phyloP scores from a whole-genome alignment of 2,797 vertebrate genomes.

The Ctenopoma multispine region DNA sequence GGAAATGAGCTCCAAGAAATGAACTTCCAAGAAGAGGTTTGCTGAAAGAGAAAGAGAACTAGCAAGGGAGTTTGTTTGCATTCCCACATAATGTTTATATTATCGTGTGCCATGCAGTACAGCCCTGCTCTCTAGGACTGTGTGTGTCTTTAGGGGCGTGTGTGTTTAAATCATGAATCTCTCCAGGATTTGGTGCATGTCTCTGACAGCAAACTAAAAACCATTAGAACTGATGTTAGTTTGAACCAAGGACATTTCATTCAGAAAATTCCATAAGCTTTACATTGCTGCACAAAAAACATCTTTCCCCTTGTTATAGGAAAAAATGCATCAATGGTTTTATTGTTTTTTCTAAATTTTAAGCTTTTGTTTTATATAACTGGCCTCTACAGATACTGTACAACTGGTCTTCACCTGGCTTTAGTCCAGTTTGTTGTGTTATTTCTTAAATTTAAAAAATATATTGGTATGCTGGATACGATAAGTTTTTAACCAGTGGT shows the following conservation, averaged over 20 bases:
- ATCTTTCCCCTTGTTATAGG: conserved; percentile 9
- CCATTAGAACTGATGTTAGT: conserved; percentile 50
- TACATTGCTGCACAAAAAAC: conserved; percentile 41
- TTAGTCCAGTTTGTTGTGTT: too few relatives aligned
- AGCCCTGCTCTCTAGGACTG: conserved; percentile 45
- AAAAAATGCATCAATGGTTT: conserved; percentile 17
- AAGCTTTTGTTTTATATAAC: conserved; percentile 1
- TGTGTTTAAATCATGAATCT: conserved; percentile 34
- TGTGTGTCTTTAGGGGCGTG: neutral
- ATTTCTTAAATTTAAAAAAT: too few relatives aligned
- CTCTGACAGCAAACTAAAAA: conserved; percentile 54
- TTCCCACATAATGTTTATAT: conserved; percentile 82
- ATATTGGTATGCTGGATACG: too few relatives aligned
- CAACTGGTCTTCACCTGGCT: too few relatives aligned
- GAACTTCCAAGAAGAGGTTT: conserved; percentile 49
- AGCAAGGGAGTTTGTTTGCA: conserved; percentile 79
- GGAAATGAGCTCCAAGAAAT: conserved; percentile 58
- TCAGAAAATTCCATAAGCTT: conserved; percentile 47
- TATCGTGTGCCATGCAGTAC: conserved; percentile 50
- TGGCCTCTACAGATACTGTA: too few relatives aligned
- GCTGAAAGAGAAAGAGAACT: conserved; percentile 61
- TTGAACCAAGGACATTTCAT: conserved; percentile 38
- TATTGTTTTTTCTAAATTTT: conserved; percentile 26
- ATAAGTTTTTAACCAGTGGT: too few relatives aligned
- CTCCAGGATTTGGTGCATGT: conserved; percentile 35